Evolutionary conservation across 2,113 vertebrate genomes (phyloP), one percentile per base, ranked within the genome.

Genomic region (Pseudois nayaur): DNA sequence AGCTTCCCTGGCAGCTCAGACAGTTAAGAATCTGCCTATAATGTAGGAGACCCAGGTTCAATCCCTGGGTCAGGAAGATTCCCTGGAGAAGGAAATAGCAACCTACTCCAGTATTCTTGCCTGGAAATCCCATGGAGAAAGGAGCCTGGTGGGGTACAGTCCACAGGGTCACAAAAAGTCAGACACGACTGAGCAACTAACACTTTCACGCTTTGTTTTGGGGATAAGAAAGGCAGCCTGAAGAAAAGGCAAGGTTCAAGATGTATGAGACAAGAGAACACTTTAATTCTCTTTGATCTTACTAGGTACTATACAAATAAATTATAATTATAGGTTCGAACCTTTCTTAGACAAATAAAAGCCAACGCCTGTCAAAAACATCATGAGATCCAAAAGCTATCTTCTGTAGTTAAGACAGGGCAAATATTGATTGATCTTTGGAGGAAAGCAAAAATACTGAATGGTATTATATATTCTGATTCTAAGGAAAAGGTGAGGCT

Each of bases 281-380:
- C n/a, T 60, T 43, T 45, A 79, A 92, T 45, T 90, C 43, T 21
- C 83, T 88, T 87, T 71, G 81, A 60, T 62, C 8, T 67, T 33
- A 76, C 55, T 50, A 59, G 17, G 60, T 92, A 93, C 45, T 67
- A 76, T 23, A 93, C 16, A 87, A 87, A 43, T 50, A 93, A 64
- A 71, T 13, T 92, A 82, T 50, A 94, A 50, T 57, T 57, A 94
- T 1, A 96, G 60, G 19, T 89, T 92, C 33, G 88, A 95, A 88
- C 29, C 5, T 97, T 93, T 83, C n/a, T 81, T 59, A 93, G 31
- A 95, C 50, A 95, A 96, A 83, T 50, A 88, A 95, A 90, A 86
- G 59, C 1, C 54, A 57, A 29, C 16, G 16, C 14, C 29, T 19
- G 7, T 48, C 40, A 88, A 93, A 93, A 88, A n/a, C 3, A 71